Evolutionary conservation across 2,113 vertebrate species (phyloP).

Genomic region (Anser cygnoides): DNA sequence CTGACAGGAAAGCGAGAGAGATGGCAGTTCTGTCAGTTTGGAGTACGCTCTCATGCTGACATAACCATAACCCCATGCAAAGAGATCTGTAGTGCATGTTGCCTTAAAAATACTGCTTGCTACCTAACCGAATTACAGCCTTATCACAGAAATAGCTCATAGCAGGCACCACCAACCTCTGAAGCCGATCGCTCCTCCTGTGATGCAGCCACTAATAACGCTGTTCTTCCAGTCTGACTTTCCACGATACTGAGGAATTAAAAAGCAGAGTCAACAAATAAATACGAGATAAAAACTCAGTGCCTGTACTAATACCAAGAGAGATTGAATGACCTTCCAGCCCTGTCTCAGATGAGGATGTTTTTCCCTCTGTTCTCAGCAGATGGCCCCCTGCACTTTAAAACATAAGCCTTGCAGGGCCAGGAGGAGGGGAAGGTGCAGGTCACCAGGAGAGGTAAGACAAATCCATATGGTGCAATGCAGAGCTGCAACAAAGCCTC

Average conservation of each 20-base stretch:
- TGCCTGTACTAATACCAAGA: neutral
- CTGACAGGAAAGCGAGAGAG: neutral
- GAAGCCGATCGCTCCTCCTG: constrained; percentile 93
- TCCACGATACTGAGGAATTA: constrained; percentile 85
- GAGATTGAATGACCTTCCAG: neutral
- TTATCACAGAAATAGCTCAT: neutral
- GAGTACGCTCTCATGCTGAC: neutral
- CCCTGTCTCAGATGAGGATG: neutral
- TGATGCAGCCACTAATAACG: constrained; percentile 94
- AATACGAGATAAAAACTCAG: neutral
- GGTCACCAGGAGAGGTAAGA: neutral
- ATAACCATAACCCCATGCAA: neutral
- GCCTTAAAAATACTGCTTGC: neutral
- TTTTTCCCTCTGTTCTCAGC: constrained; percentile 45
- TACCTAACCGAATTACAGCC: neutral
- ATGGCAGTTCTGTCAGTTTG: neutral
- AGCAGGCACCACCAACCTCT: constrained; percentile 80
- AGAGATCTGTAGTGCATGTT: neutral
- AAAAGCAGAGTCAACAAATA: neutral
- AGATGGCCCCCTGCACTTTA: constrained; percentile 47
- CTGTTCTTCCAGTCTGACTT: constrained; percentile 97
- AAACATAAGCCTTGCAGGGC: neutral
- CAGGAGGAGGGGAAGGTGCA: neutral
- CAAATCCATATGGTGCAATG: constrained; percentile 35
- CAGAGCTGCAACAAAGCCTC: neutral